Evolutionary conservation across 2,797 vertebrate species (phyloP).

Genomic region (Brotula barbata): DNA sequence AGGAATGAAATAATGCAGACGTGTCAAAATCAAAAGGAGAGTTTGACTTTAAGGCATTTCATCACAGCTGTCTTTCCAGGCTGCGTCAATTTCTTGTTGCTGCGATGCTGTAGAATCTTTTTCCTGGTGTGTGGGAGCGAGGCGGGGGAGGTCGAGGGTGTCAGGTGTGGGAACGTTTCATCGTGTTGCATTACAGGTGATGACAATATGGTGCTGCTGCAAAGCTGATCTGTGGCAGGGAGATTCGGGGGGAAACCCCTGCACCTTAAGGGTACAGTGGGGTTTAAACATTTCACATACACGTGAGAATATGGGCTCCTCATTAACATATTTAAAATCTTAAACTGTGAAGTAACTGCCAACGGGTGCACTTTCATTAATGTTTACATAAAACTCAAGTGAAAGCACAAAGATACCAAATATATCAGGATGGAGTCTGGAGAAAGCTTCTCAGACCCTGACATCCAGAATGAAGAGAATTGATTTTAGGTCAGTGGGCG

Average conservation of each 20-base stretch:
- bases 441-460: no score
- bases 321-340: no score
- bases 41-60: constrained; percentile 14
- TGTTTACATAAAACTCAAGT: no score
- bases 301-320: no score
- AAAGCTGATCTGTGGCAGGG: constrained; percentile 17
- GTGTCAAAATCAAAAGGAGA: constrained; percentile 32
- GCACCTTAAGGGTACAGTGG: background rate
- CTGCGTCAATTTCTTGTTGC: constrained; percentile 22
- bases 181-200: constrained; percentile 29
- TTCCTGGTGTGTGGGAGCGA: constrained; percentile 1
- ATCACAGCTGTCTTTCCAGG: constrained; percentile 31
- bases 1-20: constrained; percentile 13
- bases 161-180: constrained; percentile 3
- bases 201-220: constrained; percentile 37
- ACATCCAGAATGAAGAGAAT: no score
- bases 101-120: constrained; percentile 23
- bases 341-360: no score
- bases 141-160: background rate
- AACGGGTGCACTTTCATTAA: no score
- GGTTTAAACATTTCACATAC: no score
- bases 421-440: no score
- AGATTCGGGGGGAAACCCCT: constrained; percentile 36
- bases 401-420: no score
- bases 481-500: no score